Evolutionary conservation across 2,113 vertebrate genomes (phyloP), one percentile per base, ranked within the genome.

Genomic region (Phycodurus eques): DNA sequence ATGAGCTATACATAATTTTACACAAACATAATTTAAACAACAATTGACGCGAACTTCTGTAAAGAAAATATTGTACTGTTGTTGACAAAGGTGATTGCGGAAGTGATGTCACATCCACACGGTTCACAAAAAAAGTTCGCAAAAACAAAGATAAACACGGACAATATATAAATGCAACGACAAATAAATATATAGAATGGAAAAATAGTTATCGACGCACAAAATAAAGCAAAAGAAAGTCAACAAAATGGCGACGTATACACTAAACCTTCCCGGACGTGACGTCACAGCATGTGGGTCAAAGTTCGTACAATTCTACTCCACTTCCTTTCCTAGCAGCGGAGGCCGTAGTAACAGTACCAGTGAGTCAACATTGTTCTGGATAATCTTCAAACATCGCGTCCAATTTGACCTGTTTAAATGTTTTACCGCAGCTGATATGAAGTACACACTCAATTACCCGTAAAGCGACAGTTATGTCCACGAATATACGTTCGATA

Each of bases 321-420:
- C 14, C 0, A 76, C 92, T 92, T 94, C 93, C 93, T 94, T 94
- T 94, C 88, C 79, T 90, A 89, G 74, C 85, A 80, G 85, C 89
- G 89, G 89, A 82, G 87, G 88, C 90, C 83, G 68, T 80, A 84
- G 89, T 90, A 19, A 51, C 85, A 91, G 85, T 90, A 88, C 68
- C 85, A 91, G 92, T 94, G 80, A 93, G 93, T 94, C 67, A 54
- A n/a, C 1, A 66, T 75, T 74, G 20, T 9, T 73, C 3, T 0
- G 5, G 72, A 60, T 12, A 90, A 94, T 94, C 93, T 44, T 39
- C 33, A 20, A 66, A 75, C 91, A 94, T 94, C 93, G 9, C 5
- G 1, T 5, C 43, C 22, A 79, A 79, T 76, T 42, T 1, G 1
- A 0, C 0, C 1, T 1, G 3, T 42, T 17, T 1, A 0, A 1